Evolutionary conservation across 2,888 invertebrate genomes (phyloP), one percentile per base, ranked within the genome.

Genomic region (Argynnis bischoffii): DNA sequence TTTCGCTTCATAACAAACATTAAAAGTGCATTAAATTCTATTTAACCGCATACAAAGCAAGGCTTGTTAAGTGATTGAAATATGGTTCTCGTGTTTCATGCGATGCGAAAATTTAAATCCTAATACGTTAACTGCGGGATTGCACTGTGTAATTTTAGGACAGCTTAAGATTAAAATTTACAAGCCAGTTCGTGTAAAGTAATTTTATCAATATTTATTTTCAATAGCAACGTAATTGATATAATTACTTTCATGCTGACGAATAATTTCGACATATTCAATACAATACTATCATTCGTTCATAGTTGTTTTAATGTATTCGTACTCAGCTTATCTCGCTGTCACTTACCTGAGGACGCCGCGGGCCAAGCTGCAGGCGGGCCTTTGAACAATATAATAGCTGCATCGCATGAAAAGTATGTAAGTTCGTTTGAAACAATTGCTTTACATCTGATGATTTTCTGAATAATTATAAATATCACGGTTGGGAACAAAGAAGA

Each of bases 11-110:
- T 81, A 83, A 81, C 83, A 79, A 84, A 85, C 88, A 90, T 90
- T 89, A 89, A 90, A 90, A 88, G 79, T 84, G 84, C 88, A 90
- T 90, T 88, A 89, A 86, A 87, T 84, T 86, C 81, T 84, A 87
- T 89, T 90, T 86, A 87, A 82, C 84, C 79, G 77, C 79, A 76
- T 76, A 83, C 82, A 83, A 80, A 84, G 79, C 81, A 80, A 78
- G 81, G 77, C 82, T 74, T 74, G 71, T 74, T 74, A 74, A 71
- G 83, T 84, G 85, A 87, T 86, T 86, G 84, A 84, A 86, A 85
- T 82, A 82, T 78, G 74, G 69, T 66, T 76, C 80, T 81, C 81
- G 81, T 86, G 82, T 73, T 80, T 78, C 82, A 82, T 81, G 81
- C 81, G 69, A 81, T 77, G 79, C 77, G 75, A 81, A 83, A 81